Base-by-base conservation (phyloP, 2,113 vertebrate genomes). In the Peromyscus californicus region DNA sequence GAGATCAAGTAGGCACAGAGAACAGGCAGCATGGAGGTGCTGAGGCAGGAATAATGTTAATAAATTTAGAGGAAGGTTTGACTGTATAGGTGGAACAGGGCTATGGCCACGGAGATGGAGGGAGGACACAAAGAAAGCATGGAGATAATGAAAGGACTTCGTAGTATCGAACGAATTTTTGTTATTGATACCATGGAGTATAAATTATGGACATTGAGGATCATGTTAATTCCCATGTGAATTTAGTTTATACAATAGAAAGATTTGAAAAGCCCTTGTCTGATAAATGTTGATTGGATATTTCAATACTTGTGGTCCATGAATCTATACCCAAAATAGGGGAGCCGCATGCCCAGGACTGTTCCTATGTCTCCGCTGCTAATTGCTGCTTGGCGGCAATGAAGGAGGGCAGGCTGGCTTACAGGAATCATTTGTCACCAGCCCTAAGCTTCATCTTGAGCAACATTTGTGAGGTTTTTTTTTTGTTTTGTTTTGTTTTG, bases 301-400 rank as follows among this genome's bases (percentile, higher is more conserved):
- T 13, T 31, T 24, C 29, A 5, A 17, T 75, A 33, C 48, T 75
- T 67, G 5, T 6, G 22, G 13, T 31, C 31, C 15, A 2, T 61
- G 42, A 51, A 57, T 29, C 33, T 31, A 59, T 39, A 51, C 16
- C 22, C 9, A 39, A 22, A 33, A 45, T 5, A 59, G 0, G 29
- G 67, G 61, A 29, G 36, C 0, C 0, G 17, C 13, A 17, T 0
- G 7, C 31, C 36, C 4, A 15, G 42, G 3, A 7, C 24, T 72
- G 7, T 17, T 16, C 61, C 42, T 78, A 1, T 33, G 29, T 39
- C 63, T 65, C 4, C 51, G 67, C 21, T 12, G 36, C 42, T 13
- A 33, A 48, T 57, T 16, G 26, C 59, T 51, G 13, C 11, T 31
- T 36, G 6, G 16, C 0, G 5, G 31, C 26, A 29, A 22, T 29